Percentiles rank a stretch among this genome's conserved stretches.
Conservation (phyloP, 64 coral and sea anemone genomes). For the Dendronephthya gigantea region DNA sequence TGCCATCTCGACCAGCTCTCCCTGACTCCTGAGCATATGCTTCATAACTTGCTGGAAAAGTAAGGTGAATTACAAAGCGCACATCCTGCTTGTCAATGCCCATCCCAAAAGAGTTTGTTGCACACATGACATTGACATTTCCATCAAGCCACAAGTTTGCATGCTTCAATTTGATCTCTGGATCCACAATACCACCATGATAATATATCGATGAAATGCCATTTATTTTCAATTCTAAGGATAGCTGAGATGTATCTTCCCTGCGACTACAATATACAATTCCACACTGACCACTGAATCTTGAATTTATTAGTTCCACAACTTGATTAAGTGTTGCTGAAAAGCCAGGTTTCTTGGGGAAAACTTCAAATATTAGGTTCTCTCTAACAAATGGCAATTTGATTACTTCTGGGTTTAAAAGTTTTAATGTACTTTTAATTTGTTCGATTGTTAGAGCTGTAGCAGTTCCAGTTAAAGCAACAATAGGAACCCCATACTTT, state of each 20-base stretch:
- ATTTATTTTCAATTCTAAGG: neutral
- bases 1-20: neutral
- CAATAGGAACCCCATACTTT: constrained; percentile 19
- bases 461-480: constrained; percentile 42
- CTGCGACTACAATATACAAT: neutral
- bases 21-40: neutral
- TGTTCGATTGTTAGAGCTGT: constrained; percentile 12
- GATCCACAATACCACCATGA: neutral
- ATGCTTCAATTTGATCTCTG: constrained; percentile 8
- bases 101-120: constrained; percentile 4
- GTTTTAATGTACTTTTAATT: neutral
- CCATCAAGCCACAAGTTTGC: constrained; percentile 9
- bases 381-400: neutral
- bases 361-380: constrained; percentile 1
- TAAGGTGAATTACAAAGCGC: neutral
- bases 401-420: neutral
- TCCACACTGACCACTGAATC: constrained; percentile 14
- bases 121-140: constrained; percentile 2
- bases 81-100: constrained; percentile 8
- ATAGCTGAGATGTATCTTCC: constrained; percentile 1
- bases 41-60: neutral
- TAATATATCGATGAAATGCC: neutral
- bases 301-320: neutral
- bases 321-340: neutral
- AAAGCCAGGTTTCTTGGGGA: neutral